phyloP scores from a whole-genome alignment of 2,888 invertebrate genomes.

The Sphaeridia pumilis region DNA sequence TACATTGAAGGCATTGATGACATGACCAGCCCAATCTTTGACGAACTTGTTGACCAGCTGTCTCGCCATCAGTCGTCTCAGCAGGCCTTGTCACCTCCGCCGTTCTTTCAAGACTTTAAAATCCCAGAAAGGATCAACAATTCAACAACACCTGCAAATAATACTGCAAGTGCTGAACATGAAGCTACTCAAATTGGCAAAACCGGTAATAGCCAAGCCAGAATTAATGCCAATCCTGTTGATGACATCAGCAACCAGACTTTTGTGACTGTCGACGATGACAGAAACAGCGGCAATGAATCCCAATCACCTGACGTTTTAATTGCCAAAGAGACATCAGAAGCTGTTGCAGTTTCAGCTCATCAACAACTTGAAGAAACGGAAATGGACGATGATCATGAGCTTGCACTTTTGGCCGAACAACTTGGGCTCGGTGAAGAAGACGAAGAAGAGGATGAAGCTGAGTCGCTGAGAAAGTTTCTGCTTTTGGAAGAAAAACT shows the following conservation, averaged over 20 bases:
- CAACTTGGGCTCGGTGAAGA: slow-evolving; percentile 32
- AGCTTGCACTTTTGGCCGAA: slow-evolving; percentile 33
- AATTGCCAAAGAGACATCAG: not conserved
- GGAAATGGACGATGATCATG: slow-evolving; percentile 26
- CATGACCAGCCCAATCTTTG: slow-evolving; percentile 9
- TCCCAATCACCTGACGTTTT: no score
- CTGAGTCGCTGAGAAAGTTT: slow-evolving; percentile 14
- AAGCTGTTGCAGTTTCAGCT: not conserved
- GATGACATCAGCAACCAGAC: no score
- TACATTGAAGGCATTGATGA: slow-evolving; percentile 10
- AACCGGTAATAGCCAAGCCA: no score
- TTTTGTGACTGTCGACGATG: no score
- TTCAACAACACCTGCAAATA: not conserved
- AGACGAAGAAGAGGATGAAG: slow-evolving; percentile 27
- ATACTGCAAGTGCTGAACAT: not conserved
- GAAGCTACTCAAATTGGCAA: no score
- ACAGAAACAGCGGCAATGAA: no score
- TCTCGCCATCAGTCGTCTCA: no score
- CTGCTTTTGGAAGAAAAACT: slow-evolving; percentile 13
- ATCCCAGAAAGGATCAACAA: not conserved
- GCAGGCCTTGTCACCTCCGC: slow-evolving; percentile 36
- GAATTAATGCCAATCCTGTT: no score
- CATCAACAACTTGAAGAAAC: not conserved
- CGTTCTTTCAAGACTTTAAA: slow-evolving; percentile 32
- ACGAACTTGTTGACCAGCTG: not conserved